These are phyloP conservation scores for Eupithecia vulgata DNA, from an alignment of 2,888 invertebrate species.

Conservation along the genomic window DNA sequence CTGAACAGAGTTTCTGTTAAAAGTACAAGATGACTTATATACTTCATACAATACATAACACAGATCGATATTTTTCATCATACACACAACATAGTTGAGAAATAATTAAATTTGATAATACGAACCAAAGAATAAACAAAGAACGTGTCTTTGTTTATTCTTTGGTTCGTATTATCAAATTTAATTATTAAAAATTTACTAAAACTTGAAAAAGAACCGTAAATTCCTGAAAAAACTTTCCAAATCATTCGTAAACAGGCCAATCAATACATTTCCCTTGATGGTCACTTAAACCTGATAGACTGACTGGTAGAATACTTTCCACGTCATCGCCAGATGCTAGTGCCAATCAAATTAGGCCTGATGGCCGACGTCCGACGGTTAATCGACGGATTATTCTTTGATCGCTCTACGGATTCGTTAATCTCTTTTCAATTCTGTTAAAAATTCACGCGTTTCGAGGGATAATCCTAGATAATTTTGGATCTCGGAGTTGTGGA, in stretches of 20 bases:
- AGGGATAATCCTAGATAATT: constrained; percentile 16
- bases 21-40: no score
- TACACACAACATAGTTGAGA: no score
- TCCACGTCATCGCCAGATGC: constrained; percentile 75
- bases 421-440: constrained; percentile 25
- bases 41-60: no score
- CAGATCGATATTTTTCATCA: no score
- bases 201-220: constrained; percentile 2
- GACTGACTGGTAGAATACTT: constrained; percentile 67
- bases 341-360: constrained; percentile 78
- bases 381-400: constrained; percentile 71
- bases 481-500: not conserved
- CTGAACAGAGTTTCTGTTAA: no score
- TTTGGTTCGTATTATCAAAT: no score
- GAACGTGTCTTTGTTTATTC: no score
- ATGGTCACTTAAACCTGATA: constrained; percentile 61
- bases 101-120: not conserved
- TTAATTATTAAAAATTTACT: no score
- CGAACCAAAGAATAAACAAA: not conserved
- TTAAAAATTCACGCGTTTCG: constrained; percentile 20
- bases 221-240: constrained; percentile 8
- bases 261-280: constrained; percentile 64
- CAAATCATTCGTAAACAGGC: constrained; percentile 40
- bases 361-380: constrained; percentile 67
- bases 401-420: constrained; percentile 55